Evolutionary conservation across 92 coral and sea anemone genomes (phyloP).

Genomic region (Umimayanthus kanabou): DNA sequence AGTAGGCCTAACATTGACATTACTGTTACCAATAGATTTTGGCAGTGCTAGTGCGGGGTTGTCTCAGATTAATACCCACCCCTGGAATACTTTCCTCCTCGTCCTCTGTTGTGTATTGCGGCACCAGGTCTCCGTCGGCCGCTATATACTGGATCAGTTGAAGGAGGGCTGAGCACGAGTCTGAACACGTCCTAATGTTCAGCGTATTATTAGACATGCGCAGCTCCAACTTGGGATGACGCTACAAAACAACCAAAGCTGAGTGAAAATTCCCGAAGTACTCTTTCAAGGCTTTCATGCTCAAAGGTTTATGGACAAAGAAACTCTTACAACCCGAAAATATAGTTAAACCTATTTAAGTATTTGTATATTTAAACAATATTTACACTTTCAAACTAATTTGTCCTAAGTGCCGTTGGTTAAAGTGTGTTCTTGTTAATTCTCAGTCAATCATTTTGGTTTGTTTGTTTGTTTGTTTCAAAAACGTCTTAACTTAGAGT

Average conservation of each 20-base stretch:
- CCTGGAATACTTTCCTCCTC: constrained; percentile 47
- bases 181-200: constrained; percentile 91
- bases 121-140: constrained; percentile 93
- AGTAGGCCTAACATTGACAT: too few relatives aligned
- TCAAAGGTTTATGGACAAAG: too few relatives aligned
- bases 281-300: too few relatives aligned
- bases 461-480: too few relatives aligned
- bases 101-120: constrained; percentile 68
- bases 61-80: background rate
- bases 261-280: background rate
- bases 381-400: too few relatives aligned
- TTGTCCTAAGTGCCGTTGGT: too few relatives aligned
- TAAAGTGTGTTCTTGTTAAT: too few relatives aligned
- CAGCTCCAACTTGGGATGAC: constrained; percentile 83
- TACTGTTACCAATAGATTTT: background rate
- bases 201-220: constrained; percentile 95
- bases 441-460: too few relatives aligned
- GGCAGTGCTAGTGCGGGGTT: background rate
- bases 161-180: constrained; percentile 94
- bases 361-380: too few relatives aligned
- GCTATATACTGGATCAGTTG: constrained; percentile 93
- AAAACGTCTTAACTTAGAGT: too few relatives aligned
- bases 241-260: constrained; percentile 45
- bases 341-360: too few relatives aligned
- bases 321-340: too few relatives aligned